Conservation (phyloP, 2,113 vertebrate genomes). For the Grallaria varia region DNA sequence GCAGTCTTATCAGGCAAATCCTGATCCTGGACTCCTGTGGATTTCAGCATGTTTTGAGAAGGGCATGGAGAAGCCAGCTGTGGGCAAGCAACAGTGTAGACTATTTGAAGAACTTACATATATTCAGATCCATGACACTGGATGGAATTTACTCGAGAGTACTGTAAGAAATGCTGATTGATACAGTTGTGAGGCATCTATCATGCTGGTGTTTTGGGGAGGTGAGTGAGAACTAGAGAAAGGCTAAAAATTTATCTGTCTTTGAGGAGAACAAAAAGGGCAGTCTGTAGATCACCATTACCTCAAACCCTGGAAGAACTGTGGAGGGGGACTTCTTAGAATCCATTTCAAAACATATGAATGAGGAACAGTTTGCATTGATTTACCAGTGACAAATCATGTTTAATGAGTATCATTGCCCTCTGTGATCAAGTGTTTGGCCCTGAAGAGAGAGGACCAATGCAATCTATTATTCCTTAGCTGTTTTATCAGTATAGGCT, state of each 20-base stretch:
- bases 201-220: neutral
- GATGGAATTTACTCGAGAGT: neutral
- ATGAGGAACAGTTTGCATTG: neutral
- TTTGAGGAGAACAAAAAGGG: neutral
- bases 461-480: neutral
- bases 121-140: neutral
- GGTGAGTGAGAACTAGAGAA: neutral
- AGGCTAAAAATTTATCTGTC: neutral
- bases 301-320: neutral
- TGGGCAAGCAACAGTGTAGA: neutral
- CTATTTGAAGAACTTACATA: neutral
- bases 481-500: neutral
- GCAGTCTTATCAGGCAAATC: neutral
- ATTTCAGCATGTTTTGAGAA: neutral
- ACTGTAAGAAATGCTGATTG: neutral
- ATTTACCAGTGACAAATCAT: neutral
- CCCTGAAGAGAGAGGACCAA: neutral
- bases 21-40: neutral
- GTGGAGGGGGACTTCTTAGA: neutral
- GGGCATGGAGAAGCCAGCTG: neutral
- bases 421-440: neutral
- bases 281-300: neutral
- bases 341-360: neutral
- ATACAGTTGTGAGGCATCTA: rapidly evolving
- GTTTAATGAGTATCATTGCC: neutral